phyloP scores from a whole-genome alignment of 2,113 vertebrate genomes.

The Colaptes auratus region DNA sequence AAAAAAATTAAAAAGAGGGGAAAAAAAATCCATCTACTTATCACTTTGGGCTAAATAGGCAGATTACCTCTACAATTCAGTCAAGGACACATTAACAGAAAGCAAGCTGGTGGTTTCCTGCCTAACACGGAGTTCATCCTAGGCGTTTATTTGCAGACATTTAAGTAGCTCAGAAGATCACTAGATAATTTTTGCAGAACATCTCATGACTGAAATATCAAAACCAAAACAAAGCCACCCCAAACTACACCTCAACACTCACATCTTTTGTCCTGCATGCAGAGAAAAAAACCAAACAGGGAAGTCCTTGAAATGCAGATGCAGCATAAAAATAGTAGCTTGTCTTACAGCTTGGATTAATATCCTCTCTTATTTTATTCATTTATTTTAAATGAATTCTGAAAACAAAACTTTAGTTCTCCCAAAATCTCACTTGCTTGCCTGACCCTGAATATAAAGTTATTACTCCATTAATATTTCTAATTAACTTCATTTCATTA shows the following conservation, averaged over 20 bases:
- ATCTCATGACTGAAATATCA: background rate
- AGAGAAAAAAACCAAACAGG: background rate
- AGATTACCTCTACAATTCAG: conserved; percentile 9
- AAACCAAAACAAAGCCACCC: no score
- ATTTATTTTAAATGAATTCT: background rate
- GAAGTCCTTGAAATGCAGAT: background rate
- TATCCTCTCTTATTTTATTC: rapidly evolving
- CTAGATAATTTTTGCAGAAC: background rate
- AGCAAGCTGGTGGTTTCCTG: conserved; percentile 32
- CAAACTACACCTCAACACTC: background rate
- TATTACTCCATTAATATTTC: background rate
- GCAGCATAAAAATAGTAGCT: rapidly evolving
- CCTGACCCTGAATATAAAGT: background rate
- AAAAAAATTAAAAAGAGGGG: background rate
- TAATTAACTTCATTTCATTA: background rate
- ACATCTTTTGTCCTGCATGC: background rate
- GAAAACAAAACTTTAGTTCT: background rate
- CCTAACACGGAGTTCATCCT: background rate
- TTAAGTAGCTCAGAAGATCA: background rate
- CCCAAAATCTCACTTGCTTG: background rate
- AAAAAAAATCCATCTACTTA: background rate
- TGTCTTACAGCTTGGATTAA: background rate
- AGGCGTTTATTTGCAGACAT: background rate
- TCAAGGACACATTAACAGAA: conserved; percentile 8
- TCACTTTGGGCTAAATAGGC: background rate